Evolutionary conservation across 2,888 invertebrate genomes (phyloP).

Genomic region (Lucinisca nassula): DNA sequence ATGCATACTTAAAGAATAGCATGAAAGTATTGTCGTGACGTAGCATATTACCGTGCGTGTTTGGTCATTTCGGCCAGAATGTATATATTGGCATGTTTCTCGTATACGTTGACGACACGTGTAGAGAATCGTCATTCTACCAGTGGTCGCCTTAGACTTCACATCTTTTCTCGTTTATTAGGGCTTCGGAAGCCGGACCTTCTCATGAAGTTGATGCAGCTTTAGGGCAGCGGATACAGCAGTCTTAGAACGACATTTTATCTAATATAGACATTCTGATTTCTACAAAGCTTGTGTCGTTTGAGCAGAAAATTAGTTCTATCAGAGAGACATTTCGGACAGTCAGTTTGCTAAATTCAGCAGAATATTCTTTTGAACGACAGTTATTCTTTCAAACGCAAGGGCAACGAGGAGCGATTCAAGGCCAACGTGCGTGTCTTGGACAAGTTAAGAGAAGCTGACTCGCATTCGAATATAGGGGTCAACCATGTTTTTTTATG

Average conservation of each 20-base stretch:
- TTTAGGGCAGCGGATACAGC: not conserved
- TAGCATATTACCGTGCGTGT: no score
- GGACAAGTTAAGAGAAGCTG: not conserved
- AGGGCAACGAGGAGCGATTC: not conserved
- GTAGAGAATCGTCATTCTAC: no score
- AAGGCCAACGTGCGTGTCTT: not conserved
- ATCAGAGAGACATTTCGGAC: not conserved
- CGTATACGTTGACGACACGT: no score
- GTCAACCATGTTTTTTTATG: no score
- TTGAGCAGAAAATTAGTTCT: not conserved
- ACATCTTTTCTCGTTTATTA: no score
- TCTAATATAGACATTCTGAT: not conserved
- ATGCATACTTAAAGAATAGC: no score
- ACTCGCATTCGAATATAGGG: not conserved
- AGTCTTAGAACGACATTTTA: not conserved
- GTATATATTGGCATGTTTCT: no score
- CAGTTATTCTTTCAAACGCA: not conserved
- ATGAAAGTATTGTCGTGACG: no score
- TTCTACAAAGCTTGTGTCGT: not conserved
- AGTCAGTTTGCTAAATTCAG: not conserved
- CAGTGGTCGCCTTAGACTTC: no score
- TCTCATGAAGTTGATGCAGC: not conserved
- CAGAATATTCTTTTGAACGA: not conserved
- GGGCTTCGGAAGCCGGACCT: not conserved
- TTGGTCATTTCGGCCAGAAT: no score